phyloP scores from a whole-genome alignment of 2,888 invertebrate genomes.

The Oligia latruncula region DNA sequence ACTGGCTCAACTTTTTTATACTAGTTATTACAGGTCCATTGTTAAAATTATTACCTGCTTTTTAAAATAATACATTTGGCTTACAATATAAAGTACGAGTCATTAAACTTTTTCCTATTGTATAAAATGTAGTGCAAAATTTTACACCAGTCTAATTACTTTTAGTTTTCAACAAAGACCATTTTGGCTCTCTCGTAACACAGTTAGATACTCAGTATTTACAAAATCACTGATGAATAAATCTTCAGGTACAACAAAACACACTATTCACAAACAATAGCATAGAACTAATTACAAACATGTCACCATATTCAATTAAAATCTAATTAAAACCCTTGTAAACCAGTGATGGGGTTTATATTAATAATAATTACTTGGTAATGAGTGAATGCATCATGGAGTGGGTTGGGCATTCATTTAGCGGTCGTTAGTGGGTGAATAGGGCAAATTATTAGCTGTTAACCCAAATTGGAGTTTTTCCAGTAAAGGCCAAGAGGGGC shows the following conservation, averaged over 20 bases:
- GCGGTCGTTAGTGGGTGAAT: slow-evolving; percentile 41
- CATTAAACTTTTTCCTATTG: no score
- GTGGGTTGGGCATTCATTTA: slow-evolving; percentile 45
- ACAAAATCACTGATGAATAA: background rate
- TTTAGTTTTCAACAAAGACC: background rate
- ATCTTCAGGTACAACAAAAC: background rate
- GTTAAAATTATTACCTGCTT: background rate
- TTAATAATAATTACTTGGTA: slow-evolving; percentile 54
- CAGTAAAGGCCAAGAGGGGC: background rate
- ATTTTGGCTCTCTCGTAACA: background rate
- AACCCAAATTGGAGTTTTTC: slow-evolving; percentile 29
- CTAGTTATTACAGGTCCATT: background rate
- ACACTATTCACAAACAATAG: background rate
- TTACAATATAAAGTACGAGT: background rate
- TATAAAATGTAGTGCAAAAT: background rate
- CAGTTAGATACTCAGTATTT: background rate
- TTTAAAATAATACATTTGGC: background rate
- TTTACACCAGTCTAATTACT: background rate
- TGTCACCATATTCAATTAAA: slow-evolving; percentile 34
- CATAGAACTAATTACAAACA: slow-evolving; percentile 23
- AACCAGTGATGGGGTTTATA: slow-evolving; percentile 25
- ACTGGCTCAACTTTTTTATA: background rate
- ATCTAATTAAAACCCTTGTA: slow-evolving; percentile 28
- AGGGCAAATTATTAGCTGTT: slow-evolving; percentile 41
- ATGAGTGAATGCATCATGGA: slow-evolving; percentile 45